These are phyloP conservation scores for Lycia hirtaria DNA, from an alignment of 2,888 invertebrate genomes.

Conservation along the genomic window DNA sequence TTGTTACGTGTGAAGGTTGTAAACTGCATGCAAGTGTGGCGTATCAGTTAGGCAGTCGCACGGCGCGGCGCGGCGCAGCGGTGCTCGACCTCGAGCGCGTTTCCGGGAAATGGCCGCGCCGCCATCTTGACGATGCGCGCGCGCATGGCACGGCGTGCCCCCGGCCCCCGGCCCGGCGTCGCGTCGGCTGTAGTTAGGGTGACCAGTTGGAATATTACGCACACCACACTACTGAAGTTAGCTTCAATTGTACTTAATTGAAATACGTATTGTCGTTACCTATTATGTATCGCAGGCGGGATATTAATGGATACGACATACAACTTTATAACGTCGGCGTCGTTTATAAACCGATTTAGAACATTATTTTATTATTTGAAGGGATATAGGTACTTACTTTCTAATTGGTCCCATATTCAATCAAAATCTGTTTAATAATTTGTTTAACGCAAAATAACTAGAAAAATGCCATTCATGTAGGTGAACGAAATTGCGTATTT, in stretches of 20 bases:
- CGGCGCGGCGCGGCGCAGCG: conserved; percentile 33
- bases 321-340: too few species aligned
- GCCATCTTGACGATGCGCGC: conserved; percentile 54
- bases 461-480: too few species aligned
- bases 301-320: too few species aligned
- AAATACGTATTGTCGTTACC: neutral
- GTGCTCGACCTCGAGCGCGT: conserved; percentile 51
- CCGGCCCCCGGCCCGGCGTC: conserved; percentile 15
- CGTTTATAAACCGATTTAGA: too few species aligned
- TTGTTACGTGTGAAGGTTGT: too few species aligned
- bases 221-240: neutral
- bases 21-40: conserved; percentile 9
- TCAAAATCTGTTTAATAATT: too few species aligned
- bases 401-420: too few species aligned
- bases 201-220: conserved; percentile 24
- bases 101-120: conserved; percentile 62
- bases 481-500: too few species aligned
- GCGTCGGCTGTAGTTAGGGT: conserved; percentile 28
- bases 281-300: neutral
- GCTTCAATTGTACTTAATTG: neutral
- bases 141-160: conserved; percentile 30
- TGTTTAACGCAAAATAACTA: too few species aligned
- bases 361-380: too few species aligned
- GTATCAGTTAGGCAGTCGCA: conserved; percentile 30
- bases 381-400: too few species aligned